phyloP scores from a whole-genome alignment of 2,113 vertebrate genomes.

The Apteryx mantelli region DNA sequence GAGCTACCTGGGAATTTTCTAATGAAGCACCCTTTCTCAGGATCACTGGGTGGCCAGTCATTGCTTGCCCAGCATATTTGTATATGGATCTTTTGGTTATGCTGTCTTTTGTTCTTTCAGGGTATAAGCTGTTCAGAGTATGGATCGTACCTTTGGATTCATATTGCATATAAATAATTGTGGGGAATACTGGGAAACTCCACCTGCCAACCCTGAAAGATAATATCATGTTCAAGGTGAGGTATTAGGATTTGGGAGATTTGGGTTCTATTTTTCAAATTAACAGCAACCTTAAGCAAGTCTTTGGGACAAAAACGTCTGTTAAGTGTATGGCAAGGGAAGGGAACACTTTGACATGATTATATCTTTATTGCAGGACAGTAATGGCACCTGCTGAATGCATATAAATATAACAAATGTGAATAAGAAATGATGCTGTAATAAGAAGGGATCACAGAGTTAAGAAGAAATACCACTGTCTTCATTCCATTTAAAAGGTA shows the following conservation, averaged over 20 bases:
- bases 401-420: neutral
- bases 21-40: rapidly evolving
- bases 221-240: neutral
- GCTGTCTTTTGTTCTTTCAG: neutral
- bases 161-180: neutral
- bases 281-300: neutral
- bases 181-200: neutral
- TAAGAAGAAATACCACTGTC: neutral
- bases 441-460: neutral
- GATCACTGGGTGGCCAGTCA: neutral
- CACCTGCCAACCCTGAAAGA: neutral
- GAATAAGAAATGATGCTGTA: neutral
- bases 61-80: neutral
- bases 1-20: neutral
- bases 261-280: neutral
- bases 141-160: neutral
- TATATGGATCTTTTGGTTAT: neutral
- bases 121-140: neutral
- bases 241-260: neutral
- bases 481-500: neutral
- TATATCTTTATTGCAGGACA: neutral
- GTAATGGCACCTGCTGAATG: neutral
- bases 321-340: neutral
- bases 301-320: neutral
- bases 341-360: neutral